Conservation (phyloP, 2,888 invertebrate genomes). For the Congeria kusceri region DNA sequence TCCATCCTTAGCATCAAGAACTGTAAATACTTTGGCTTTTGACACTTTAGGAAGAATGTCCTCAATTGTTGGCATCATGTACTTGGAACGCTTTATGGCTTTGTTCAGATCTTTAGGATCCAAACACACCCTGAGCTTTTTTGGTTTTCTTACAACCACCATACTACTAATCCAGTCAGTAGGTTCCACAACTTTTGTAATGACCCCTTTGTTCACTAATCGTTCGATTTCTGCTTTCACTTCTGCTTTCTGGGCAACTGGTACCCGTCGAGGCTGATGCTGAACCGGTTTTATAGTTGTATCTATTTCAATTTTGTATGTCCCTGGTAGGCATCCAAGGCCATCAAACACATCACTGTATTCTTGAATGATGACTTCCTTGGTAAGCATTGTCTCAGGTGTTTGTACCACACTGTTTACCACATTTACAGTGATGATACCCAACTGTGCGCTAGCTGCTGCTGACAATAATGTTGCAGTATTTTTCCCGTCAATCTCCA, state of each 20-base stretch:
- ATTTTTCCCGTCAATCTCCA: not conserved
- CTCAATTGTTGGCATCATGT: constrained; percentile 59
- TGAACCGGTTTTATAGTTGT: constrained; percentile 27
- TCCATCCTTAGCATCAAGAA: constrained; percentile 54
- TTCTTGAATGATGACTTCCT: not conserved
- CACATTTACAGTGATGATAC: constrained; percentile 6
- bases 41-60: constrained; percentile 54
- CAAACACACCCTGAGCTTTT: constrained; percentile 37
- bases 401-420: not conserved
- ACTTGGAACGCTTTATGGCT: constrained; percentile 50
- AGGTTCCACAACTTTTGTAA: constrained; percentile 46
- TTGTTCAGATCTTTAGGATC: constrained; percentile 62
- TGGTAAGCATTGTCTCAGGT: not conserved
- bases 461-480: not conserved
- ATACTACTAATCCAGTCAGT: constrained; percentile 28
- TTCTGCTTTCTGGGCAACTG: constrained; percentile 31
- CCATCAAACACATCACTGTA: constrained; percentile 24
- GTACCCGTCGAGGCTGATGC: constrained; percentile 44
- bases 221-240: constrained; percentile 51
- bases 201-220: constrained; percentile 30
- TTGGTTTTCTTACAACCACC: constrained; percentile 33
- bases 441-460: constrained; percentile 1
- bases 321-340: constrained; percentile 21
- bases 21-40: not conserved
- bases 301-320: constrained; percentile 29